phyloP scores from a whole-genome alignment of 2,113 vertebrate species.

The Chaenogobius annularis region DNA sequence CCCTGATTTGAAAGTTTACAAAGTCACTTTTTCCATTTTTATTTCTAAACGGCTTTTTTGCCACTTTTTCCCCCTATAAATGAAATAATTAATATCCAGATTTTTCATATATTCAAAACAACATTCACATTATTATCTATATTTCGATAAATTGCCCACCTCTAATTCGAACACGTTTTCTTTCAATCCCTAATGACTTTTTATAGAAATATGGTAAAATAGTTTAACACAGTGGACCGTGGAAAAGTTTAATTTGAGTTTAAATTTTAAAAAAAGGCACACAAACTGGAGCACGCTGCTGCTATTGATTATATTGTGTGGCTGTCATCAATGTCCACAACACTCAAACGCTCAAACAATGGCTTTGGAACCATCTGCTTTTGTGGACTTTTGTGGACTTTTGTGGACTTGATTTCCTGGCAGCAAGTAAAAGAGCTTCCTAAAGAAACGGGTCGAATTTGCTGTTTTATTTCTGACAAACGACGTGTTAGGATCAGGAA shows the following conservation, averaged over 20 bases:
- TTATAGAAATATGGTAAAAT: too few species aligned
- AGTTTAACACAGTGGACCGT: too few species aligned
- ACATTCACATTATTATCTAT: too few species aligned
- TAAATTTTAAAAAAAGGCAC: slow-evolving; percentile 16
- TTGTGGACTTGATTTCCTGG: slow-evolving; percentile 52
- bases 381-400: slow-evolving; percentile 37
- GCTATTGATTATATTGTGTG: slow-evolving; percentile 80
- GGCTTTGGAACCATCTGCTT: slow-evolving; percentile 62
- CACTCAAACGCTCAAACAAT: slow-evolving; percentile 67
- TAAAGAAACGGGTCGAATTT: slow-evolving; percentile 58
- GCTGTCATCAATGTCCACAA: slow-evolving; percentile 72
- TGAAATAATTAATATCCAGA: too few species aligned
- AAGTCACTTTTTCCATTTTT: too few species aligned
- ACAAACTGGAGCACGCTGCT: slow-evolving; percentile 81
- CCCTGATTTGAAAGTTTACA: too few species aligned
- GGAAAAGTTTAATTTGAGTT: slow-evolving; percentile 2
- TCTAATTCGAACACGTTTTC: too few species aligned
- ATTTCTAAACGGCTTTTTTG: too few species aligned
- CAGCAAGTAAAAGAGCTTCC: slow-evolving; percentile 14
- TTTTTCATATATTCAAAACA: too few species aligned
- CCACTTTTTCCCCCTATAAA: too few species aligned
- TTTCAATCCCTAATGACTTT: too few species aligned
- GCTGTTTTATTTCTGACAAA: slow-evolving; percentile 40
- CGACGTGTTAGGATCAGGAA: slow-evolving; percentile 30
- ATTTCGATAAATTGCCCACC: too few species aligned